Base-by-base conservation (phyloP, 1,140 invertebrate genomes). In the Drosophila sucinea region DNA sequence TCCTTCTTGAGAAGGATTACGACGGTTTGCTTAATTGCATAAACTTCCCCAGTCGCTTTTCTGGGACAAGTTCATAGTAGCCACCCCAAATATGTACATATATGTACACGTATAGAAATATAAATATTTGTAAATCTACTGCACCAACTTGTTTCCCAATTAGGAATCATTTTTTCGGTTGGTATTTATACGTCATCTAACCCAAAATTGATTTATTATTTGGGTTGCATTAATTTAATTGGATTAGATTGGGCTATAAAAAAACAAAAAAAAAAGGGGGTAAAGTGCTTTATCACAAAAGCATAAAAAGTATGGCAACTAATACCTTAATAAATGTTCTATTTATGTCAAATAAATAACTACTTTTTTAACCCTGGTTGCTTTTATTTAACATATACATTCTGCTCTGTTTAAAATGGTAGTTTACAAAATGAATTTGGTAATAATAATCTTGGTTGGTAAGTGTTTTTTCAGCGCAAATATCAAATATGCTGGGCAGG, bases 21-120 rank as follows among this genome's bases (percentile, higher is more conserved):
- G 17, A n/a, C 30, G 32, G 6, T 23, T 58, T 77, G 33, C 51
- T 23, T 77, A 77, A 77, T 60, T 66, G 67, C 74, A 63, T 11
- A 25, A 40, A 60, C 25, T 76, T 33, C 11, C 41, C 41, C 56
- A 27, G 30, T 60, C 54, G 27, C 56, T 32, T 67, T 74, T 75
- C 32, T 77, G 73, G 74, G 73, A 71, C 74, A 77, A 77, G 74
- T 77, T 77, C 74, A 77, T 61, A 77, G 73, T 27, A 51, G 44
- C 23, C 44, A 27, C 44, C 25, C 23, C 3, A 51, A 51, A 51
- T 4, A 41, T 41, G 11, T 41, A 35, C 11, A 40, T 40, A 41
- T 1, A 41, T 41, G 4, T 41, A 41, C 1, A 17, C 3, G 11
- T n/a, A n/a, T 2, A 40, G 0, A 40, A 1, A 40, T 10, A 40